phyloP scores from a whole-genome alignment of 2,113 vertebrate species.

The Microtus pennsylvanicus region DNA sequence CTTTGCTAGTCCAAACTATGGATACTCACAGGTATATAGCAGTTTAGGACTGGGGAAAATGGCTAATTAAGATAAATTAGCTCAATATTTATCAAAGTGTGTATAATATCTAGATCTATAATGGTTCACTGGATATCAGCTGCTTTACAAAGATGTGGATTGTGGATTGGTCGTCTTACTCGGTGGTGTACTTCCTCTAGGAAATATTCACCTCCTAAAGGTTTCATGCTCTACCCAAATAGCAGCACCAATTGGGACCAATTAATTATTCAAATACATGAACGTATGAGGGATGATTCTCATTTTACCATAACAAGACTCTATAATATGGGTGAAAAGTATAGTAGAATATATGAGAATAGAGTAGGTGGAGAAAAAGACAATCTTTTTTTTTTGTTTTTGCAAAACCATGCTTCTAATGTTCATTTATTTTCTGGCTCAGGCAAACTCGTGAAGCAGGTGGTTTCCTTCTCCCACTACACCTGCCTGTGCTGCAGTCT shows the following conservation, averaged over 20 bases:
- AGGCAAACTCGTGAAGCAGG: no score
- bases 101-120: neutral
- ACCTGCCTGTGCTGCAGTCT: no score
- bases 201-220: neutral
- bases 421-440: no score
- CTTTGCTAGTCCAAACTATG: conserved; percentile 84
- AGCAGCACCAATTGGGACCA: neutral
- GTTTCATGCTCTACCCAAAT: neutral
- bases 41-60: no score
- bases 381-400: no score
- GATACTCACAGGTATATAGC: no score
- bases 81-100: neutral
- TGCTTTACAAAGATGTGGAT: neutral
- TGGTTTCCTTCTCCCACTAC: no score
- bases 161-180: neutral
- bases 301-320: neutral
- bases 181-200: neutral
- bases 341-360: neutral
- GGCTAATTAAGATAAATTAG: neutral
- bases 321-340: neutral
- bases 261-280: neutral
- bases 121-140: neutral
- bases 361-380: neutral
- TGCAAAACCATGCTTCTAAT: no score
- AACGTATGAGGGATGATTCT: neutral